Base-by-base conservation (phyloP, 2,113 vertebrate genomes). In the Lasiurus cinereus region DNA sequence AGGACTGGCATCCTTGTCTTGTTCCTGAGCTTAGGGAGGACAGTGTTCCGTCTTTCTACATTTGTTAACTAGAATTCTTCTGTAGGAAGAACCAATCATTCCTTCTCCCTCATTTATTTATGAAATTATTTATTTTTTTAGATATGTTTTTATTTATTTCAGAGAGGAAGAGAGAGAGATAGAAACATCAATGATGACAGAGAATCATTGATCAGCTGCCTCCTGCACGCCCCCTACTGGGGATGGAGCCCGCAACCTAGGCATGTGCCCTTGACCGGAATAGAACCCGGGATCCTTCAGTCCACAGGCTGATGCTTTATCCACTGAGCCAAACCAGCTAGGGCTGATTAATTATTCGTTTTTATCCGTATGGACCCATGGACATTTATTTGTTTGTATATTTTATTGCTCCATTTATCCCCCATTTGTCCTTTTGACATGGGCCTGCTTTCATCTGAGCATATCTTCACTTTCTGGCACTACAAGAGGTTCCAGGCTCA, bases 31-130 rank as follows among this genome's bases (percentile, higher is more conserved):
- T 54, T 10, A 2, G 24, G 2, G 22, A 9, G 29, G 22, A 18
- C 13, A 2, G n/a, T 6, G 6, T 73, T 18, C 29, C 8, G 0
- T 50, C n/a, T 52, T 29, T 3, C 15, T 29, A 2, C 48, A 3
- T 16, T 83, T 39, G 39, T 31, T 56, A 70, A 15, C 10, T 14
- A 50, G 50, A 15, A 36, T 59, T 48, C 46, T 54, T 33, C 62
- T 79, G 2, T 27, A 11, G 62, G 59, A 21, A 29, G 82, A 56
- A 13, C 19, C 50, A 14, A 3, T 24, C 29, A 9, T 9, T 9
- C 9, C 70, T 83, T 27, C 31, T 31, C 29, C n/a, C 69, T 10
- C 2, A 4, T 16, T 39, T 50, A n/a, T 43, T 72, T 43, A 15
- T 52, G 24, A 46, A 66, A 31, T 24, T 8, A 12, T 14, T 22